These are phyloP conservation scores for Leucophenga maculata DNA, from an alignment of 2,888 invertebrate species.

Conservation along the genomic window DNA sequence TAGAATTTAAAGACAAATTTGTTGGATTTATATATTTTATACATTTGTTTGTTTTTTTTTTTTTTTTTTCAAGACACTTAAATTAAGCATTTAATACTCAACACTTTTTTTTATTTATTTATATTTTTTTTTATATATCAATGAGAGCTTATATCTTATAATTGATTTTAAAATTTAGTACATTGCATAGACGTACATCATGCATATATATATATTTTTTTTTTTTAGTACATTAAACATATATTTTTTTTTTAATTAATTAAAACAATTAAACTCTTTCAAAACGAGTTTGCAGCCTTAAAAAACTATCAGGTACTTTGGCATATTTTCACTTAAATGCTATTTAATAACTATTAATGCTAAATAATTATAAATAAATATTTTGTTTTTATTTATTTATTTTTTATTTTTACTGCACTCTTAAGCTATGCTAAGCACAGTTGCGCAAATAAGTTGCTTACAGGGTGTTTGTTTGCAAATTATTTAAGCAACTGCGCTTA, in stretches of 20 bases:
- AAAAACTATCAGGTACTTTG: slow-evolving; percentile 69
- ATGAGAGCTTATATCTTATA: not conserved
- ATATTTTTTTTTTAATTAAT: slow-evolving; percentile 6
- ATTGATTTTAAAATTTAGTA: slow-evolving; percentile 15
- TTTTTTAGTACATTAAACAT: slow-evolving; percentile 14
- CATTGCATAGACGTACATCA: slow-evolving; percentile 40
- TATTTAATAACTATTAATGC: too few relatives aligned
- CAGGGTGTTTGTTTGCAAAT: too few relatives aligned
- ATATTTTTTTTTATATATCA: not conserved
- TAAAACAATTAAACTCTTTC: slow-evolving; percentile 15
- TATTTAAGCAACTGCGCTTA: too few relatives aligned
- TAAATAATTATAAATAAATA: too few relatives aligned
- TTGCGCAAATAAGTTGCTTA: too few relatives aligned
- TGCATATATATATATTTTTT: slow-evolving; percentile 38
- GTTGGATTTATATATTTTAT: too few relatives aligned
- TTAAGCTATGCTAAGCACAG: too few relatives aligned
- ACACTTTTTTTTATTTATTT: not conserved
- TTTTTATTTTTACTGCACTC: too few relatives aligned
- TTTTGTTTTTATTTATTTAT: too few relatives aligned
- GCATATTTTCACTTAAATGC: slow-evolving; percentile 48
- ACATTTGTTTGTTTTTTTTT: too few relatives aligned
- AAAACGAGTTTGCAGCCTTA: slow-evolving; percentile 42
- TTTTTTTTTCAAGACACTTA: not conserved
- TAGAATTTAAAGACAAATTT: too few relatives aligned
- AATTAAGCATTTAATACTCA: slow-evolving; percentile 15